Conservation (phyloP, 2,113 vertebrate species). For the Rattus rattus region DNA sequence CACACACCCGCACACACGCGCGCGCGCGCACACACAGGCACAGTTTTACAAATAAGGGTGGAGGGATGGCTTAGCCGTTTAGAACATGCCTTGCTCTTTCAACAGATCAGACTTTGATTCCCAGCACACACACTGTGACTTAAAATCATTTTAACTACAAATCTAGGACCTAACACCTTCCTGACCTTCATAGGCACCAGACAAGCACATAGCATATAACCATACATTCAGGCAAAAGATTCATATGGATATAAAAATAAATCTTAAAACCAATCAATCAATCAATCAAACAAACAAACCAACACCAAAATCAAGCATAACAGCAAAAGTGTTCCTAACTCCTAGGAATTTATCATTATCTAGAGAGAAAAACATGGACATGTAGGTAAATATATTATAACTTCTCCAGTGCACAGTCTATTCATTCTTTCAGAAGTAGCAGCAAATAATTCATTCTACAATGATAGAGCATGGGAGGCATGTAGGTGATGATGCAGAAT, state of each 20-base stretch:
- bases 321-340: background rate
- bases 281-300: background rate
- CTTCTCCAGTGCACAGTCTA: background rate
- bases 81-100: background rate
- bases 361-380: background rate
- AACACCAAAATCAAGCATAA: background rate
- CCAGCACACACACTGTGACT: background rate
- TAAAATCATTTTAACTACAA: background rate
- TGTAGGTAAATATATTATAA: background rate
- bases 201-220: background rate
- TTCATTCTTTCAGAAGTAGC: background rate
- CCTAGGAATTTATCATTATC: conserved; percentile 9
- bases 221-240: background rate
- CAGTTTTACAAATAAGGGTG: background rate
- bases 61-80: background rate
- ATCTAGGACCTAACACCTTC: background rate
- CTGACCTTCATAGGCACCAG: background rate
- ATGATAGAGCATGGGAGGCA: background rate
- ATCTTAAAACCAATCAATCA: background rate
- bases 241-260: background rate
- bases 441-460: conserved; percentile 9
- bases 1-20: too few relatives aligned
- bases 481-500: background rate
- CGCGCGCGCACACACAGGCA: background rate
- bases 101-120: background rate